These are phyloP conservation scores for Melieria picta DNA, from an alignment of 2,888 invertebrate genomes.

Conservation along the genomic window DNA sequence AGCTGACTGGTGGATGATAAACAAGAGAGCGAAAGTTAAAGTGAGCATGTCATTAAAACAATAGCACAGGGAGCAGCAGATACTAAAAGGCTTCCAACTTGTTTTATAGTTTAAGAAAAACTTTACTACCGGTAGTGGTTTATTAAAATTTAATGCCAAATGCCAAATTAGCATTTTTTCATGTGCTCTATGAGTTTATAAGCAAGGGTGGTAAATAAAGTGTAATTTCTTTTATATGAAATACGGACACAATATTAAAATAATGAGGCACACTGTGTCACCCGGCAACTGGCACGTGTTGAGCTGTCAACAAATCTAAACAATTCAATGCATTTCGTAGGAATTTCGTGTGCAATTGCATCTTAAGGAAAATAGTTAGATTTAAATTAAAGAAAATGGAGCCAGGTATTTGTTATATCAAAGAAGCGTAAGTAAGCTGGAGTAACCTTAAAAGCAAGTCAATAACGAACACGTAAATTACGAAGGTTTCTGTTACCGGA, in stretches of 20 bases:
- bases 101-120: no score
- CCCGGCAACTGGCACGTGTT: conserved; percentile 36
- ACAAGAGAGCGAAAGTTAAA: neutral
- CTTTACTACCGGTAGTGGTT: no score
- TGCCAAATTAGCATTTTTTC: no score
- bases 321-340: neutral
- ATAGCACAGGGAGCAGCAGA: no score
- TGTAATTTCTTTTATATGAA: no score
- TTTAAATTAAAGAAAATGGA: conserved; percentile 52
- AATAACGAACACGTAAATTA: neutral
- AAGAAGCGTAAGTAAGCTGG: conserved; percentile 53
- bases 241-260: no score
- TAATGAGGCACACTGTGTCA: no score
- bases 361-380: neutral
- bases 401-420: conserved; percentile 63
- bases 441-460: neutral
- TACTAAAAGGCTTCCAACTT: no score
- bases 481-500: conserved; percentile 23
- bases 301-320: neutral
- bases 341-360: neutral
- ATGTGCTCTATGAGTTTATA: no score
- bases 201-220: no score
- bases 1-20: conserved; percentile 33
- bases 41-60: no score
- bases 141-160: no score